Base-by-base conservation (phyloP, 1,140 invertebrate genomes). In the Lineus longissimus region DNA sequence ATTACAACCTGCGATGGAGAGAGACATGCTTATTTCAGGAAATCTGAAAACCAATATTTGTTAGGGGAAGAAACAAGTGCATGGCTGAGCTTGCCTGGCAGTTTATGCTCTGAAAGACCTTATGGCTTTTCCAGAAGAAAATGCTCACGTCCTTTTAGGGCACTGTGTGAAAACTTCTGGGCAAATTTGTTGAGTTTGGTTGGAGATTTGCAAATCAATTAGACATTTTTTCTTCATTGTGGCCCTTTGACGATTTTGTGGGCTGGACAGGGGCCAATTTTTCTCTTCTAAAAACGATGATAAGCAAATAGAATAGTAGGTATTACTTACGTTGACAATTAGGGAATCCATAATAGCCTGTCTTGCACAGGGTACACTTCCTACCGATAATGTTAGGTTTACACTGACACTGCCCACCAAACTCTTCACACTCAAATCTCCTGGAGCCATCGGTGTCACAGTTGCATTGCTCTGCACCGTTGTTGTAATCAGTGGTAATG, bases 321-420 rank as follows among this genome's bases (percentile, higher is more conserved):
- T 11, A 33, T 27, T 57, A 76, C 77, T 73, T 70, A 81, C 80
- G 69, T 69, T 87, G 88, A 79, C 97, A 99, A 70, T 96, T 88
- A 0, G 97, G 97, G 76, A 97, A 99, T 0, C 94, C 94, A 73
- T 89, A 97, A 79, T 88, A 98, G 0, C 95, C 95, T 11, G 93
- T 93, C 65, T 88, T 87, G 78, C 97, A 99, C 17, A 88, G 86
- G 41, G 90, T 90, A 79, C 97, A 99, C 25, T 87, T 87, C 54
- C 95, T 84, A 41, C 95, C 97, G 69, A 99, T 97, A 0, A 99
- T 89, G 78, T 98, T 94, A 0, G 89, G 86, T 72, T 90, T 91
- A 77, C 97, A 99, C 0, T 88, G 86, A 78, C 97, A 99, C 75
- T 98, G 95, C 0, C 97, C 97, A 0, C 97, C 97, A 76, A 96